phyloP scores from a whole-genome alignment of 2,113 vertebrate genomes.

The Mugil cephalus region DNA sequence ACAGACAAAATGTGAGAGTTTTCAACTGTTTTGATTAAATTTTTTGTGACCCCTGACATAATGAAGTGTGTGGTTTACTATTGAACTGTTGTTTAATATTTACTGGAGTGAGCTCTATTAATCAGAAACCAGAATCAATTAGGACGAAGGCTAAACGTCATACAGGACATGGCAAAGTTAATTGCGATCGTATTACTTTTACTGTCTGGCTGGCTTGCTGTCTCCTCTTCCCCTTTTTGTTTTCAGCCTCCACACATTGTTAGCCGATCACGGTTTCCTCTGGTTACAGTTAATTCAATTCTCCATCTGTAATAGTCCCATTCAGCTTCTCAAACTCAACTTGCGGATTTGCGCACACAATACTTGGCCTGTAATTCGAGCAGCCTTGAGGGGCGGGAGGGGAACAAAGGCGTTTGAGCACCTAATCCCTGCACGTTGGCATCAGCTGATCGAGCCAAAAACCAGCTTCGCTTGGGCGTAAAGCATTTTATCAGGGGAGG shows the following conservation, averaged over 20 bases:
- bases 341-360: constrained; percentile 6
- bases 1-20: too few species aligned
- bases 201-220: background rate
- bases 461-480: background rate
- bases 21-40: too few species aligned
- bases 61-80: too few species aligned
- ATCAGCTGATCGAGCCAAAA: background rate
- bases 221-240: background rate
- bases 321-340: constrained; percentile 2
- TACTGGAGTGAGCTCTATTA: too few species aligned
- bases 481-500: background rate
- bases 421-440: background rate
- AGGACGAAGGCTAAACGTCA: too few species aligned
- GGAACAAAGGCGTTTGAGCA: constrained; percentile 7
- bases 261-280: background rate
- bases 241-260: background rate
- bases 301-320: background rate
- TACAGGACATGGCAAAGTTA: too few species aligned
- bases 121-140: too few species aligned
- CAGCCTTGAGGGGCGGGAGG: background rate
- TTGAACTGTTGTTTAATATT: too few species aligned
- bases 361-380: constrained; percentile 16
- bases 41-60: too few species aligned
- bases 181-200: background rate
- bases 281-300: constrained; percentile 15